These are phyloP conservation scores for Neosilurus mollespiculum DNA, from an alignment of 2,797 vertebrate species.

Conservation along the genomic window DNA sequence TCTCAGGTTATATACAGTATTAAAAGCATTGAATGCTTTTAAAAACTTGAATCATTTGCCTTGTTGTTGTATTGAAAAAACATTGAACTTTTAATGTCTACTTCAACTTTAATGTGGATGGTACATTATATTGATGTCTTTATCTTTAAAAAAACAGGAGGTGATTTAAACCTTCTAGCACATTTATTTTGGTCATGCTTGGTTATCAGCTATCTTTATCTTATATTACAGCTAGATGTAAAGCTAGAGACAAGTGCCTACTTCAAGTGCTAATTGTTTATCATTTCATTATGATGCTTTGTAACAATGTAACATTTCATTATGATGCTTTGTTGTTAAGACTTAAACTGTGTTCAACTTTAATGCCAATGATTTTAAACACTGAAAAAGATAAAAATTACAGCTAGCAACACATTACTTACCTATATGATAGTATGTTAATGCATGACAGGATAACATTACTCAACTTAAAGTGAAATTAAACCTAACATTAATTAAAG, in stretches of 20 bases:
- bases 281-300: no score
- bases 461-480: neutral
- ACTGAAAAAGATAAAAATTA: neutral
- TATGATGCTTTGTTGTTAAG: neutral
- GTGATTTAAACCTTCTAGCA: neutral
- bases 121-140: neutral
- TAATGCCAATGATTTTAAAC: neutral
- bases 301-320: no score
- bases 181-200: neutral
- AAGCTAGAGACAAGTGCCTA: neutral
- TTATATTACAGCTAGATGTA: neutral
- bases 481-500: no score
- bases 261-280: no score
- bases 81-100: neutral
- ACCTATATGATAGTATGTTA: neutral
- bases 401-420: neutral
- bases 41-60: neutral
- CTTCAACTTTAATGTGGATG: neutral
- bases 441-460: neutral
- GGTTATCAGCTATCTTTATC: neutral
- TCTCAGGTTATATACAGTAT: neutral
- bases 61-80: neutral
- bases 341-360: neutral
- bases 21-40: neutral
- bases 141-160: neutral